Base-by-base conservation (phyloP, 2,797 vertebrate genomes). In the Rhynchotus rufescens region DNA sequence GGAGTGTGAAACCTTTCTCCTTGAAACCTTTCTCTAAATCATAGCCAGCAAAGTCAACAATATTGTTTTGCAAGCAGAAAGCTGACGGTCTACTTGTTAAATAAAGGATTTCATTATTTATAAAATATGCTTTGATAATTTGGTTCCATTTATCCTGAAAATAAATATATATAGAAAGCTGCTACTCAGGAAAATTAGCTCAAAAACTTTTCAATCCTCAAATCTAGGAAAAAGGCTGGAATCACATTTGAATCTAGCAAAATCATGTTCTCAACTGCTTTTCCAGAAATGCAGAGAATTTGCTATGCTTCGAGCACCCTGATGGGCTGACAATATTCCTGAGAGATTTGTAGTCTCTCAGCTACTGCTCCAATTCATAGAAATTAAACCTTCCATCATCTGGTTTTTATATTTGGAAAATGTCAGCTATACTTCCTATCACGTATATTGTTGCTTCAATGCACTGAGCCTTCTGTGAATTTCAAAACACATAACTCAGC, bases 391-490 rank as follows among this genome's bases (percentile, higher is more conserved):
- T 97, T 96, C 96, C 96, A 96, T 98, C 97, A 98, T 98, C 98
- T 98, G 98, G 96, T 98, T 98, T 98, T 97, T 97, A 98, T 98
- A 98, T 98, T 97, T 97, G 90, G 93, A 88, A 96, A 98, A 96
- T 87, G 93, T 97, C 97, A 97, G 92, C 96, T 97, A 95, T 94
- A 97, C 95, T 97, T 98, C 97, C 97, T 96, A 98, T 97, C 98
- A 96, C 88, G 1, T 95, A 90, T 90, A 93, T 94, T 94, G 92
- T 94, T 95, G 92, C 84, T 96, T 94, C 95, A 96, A 95, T 86
- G 96, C 86, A 87, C 87, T 85, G 94, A 93, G 94, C 92, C 96
- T 95, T 97, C 95, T 94, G 90, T 96, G 96, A 97, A 94, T 96
- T 96, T 97, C 92, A 93, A 97, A 97, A 97, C 94, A 93, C 91